Percentiles rank a stretch among this genome's conserved stretches.
phyloP scores from a whole-genome alignment of 1,140 invertebrate genomes.

The Lutraria rhynchaena region DNA sequence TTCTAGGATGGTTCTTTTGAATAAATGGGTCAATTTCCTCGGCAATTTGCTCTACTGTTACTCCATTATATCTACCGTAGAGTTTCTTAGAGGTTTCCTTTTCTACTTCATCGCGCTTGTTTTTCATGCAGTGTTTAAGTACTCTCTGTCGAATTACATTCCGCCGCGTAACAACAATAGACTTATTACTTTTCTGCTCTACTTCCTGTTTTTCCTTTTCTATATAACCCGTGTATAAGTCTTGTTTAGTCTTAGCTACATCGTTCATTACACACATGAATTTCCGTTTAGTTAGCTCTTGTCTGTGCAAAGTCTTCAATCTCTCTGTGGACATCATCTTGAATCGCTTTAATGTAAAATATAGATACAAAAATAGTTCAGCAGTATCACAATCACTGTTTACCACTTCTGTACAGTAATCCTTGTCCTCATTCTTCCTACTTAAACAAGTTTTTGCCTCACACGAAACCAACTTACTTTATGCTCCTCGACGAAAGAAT shows the following conservation, averaged over 20 bases:
- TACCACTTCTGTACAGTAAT: too few species aligned
- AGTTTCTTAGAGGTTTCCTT: conserved; percentile 15
- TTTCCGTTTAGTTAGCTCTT: conserved; percentile 44
- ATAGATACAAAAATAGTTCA: too few species aligned
- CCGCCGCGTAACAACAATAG: conserved; percentile 28
- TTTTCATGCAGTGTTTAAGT: conserved; percentile 55
- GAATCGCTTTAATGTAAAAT: too few species aligned
- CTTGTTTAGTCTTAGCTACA: conserved; percentile 47
- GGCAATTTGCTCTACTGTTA: conserved; percentile 40
- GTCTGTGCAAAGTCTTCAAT: conserved; percentile 28
- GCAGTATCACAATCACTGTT: too few species aligned
- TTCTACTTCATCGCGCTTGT: conserved; percentile 37
- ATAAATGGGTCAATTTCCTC: conserved; percentile 26
- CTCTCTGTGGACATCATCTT: conserved; percentile 54
- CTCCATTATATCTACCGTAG: conserved; percentile 48
- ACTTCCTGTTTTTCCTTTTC: conserved; percentile 53
- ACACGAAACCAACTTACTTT: too few species aligned
- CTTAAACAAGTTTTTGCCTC: too few species aligned
- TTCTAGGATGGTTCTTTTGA: conserved; percentile 45
- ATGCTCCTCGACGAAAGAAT: too few species aligned
- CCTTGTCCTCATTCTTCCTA: too few species aligned
- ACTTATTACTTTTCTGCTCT: conserved; percentile 32
- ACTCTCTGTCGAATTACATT: conserved; percentile 49
- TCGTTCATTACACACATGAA: conserved; percentile 61
- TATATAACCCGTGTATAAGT: conserved; percentile 22